Base-by-base conservation (phyloP, 1,140 invertebrate genomes). In the Euschistus heros region DNA sequence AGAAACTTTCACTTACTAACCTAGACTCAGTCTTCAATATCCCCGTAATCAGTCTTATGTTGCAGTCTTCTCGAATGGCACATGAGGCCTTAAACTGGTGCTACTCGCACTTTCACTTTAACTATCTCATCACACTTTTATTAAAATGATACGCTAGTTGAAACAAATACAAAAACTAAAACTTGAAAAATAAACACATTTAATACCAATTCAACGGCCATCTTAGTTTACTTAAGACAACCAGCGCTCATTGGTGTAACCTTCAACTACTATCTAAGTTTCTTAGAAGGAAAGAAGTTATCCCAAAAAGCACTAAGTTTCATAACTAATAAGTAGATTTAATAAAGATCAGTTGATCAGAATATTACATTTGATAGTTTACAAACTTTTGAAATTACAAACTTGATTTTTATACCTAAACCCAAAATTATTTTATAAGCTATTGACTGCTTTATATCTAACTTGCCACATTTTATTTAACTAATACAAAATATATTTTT, bases 61-160 rank as follows among this genome's bases (percentile, higher is more conserved):
- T 50, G 64, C 68, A 68, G 68, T 68, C 68, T 68, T 68, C 68
- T 66, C 68, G 68, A 67, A 67, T 69, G 68, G 66, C 68, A 65
- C 68, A 69, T 67, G 59, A 66, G 66, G 68, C 67, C 67, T 50
- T 33, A 50, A 26, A 37, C 22, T 10, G 54, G 67, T 63, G 67
- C 63, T 61, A 47, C 22, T 30, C 60, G 54, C 63, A 42, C 24
- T 30, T 62, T 37, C 46, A 27, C 22, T 52, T 60, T 20, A 42
- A 54, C 64, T 68, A 66, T 50, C 63, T 65, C 67, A 66, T 65
- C 18, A 33, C 57, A 63, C 20, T 10, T 13, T 42, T 14, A 30
- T 8, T 2, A 18, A 50, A 50, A 22, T 18, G n/a, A 18, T 37
- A 10, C 10, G 47, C 6, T 50, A 13, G 5, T 50, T n/a, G 26